A percentile compares a stretch with the other conserved stretches of the same genome.
Evolutionary conservation across 2,113 vertebrate genomes (phyloP).

Genomic region (Nothobranchius furzeri): DNA sequence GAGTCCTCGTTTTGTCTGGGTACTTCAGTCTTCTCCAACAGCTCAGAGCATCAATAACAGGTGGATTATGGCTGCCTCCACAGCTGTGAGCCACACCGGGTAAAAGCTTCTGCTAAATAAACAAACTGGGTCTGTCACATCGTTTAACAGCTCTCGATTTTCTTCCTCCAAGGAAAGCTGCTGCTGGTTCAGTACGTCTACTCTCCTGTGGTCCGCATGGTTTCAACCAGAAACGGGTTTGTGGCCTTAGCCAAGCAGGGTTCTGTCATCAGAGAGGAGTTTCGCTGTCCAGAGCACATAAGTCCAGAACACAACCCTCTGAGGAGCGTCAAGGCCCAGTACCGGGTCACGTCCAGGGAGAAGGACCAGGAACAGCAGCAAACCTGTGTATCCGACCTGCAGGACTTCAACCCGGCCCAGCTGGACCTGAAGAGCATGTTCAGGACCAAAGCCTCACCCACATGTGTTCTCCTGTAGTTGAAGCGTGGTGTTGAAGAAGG

Average conservation of each 20-base stretch:
- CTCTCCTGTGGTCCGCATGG: slow-evolving; percentile 69
- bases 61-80: no score
- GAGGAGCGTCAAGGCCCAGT: slow-evolving; percentile 67
- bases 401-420: slow-evolving; percentile 67
- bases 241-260: slow-evolving; percentile 73
- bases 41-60: no score
- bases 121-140: no score
- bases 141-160: not conserved
- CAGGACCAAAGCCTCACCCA: slow-evolving; percentile 61
- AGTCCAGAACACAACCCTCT: slow-evolving; percentile 69
- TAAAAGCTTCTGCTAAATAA: no score
- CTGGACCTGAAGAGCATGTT: slow-evolving; percentile 57
- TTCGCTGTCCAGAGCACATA: slow-evolving; percentile 68
- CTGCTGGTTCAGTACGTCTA: slow-evolving; percentile 79
- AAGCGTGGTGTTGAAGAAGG: no score
- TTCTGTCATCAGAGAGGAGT: slow-evolving; percentile 70
- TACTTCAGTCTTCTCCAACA: no score
- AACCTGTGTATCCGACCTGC: not conserved
- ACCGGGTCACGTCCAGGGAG: slow-evolving; percentile 72
- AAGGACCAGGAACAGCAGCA: not conserved
- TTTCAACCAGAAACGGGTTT: slow-evolving; percentile 76
- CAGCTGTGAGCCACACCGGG: no score
- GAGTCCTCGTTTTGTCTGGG: no score
- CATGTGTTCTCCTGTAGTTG: slow-evolving; percentile 69
- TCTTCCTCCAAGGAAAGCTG: slow-evolving; percentile 70